Conservation (phyloP, 1,140 invertebrate genomes). For the Orussus abietinus region DNA sequence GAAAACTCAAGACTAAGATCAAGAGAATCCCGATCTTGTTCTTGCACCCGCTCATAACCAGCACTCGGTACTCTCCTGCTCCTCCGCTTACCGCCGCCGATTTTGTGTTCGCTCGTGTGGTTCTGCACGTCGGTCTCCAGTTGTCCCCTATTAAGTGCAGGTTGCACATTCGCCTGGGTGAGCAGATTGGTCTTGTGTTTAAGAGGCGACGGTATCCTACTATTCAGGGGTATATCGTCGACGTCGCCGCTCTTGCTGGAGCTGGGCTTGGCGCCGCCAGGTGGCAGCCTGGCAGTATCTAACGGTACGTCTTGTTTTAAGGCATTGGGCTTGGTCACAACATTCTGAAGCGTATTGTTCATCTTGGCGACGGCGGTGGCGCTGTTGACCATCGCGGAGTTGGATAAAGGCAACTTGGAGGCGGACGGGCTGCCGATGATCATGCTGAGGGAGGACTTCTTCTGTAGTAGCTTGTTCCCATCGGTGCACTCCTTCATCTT, state of each 20-base stretch:
- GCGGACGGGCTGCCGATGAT: constrained; percentile 41
- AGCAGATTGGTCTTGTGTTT: constrained; percentile 44
- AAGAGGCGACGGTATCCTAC: constrained; percentile 49
- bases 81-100: constrained; percentile 51
- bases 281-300: constrained; percentile 31
- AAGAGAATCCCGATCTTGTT: no score
- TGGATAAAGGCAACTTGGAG: constrained; percentile 46
- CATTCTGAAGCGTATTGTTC: constrained; percentile 44
- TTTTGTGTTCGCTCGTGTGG: constrained; percentile 51
- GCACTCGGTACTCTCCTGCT: no score
- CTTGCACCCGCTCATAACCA: no score
- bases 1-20: no score
- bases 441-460: constrained; percentile 46
- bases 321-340: constrained; percentile 46
- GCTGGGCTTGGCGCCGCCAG: constrained; percentile 32
- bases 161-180: constrained; percentile 40
- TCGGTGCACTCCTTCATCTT: constrained; percentile 49
- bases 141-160: constrained; percentile 37
- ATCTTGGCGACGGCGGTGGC: constrained; percentile 40
- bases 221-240: constrained; percentile 50
- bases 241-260: constrained; percentile 44
- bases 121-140: constrained; percentile 42
- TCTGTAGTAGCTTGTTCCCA: constrained; percentile 47
- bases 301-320: constrained; percentile 45
- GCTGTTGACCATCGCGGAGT: constrained; percentile 44